Evolutionary conservation across 2,113 vertebrate species (phyloP).

Genomic region (Anolis sagrei): DNA sequence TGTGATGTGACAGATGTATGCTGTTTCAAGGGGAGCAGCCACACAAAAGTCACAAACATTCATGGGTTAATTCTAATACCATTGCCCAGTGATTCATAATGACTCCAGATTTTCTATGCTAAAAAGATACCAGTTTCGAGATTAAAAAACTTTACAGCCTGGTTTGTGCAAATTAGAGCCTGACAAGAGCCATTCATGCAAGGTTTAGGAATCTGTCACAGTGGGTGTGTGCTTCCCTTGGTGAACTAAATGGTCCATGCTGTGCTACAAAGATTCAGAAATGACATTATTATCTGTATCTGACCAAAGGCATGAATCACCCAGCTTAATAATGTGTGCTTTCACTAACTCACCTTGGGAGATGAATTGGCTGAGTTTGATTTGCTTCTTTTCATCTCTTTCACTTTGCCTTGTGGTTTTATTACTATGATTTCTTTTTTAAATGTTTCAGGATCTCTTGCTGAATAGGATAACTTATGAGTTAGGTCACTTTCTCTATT

Average conservation of each 20-base stretch:
- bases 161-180: slow-evolving; percentile 62
- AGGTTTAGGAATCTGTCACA: slow-evolving; percentile 59
- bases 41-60: slow-evolving; percentile 46
- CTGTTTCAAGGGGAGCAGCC: slow-evolving; percentile 51
- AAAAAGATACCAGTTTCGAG: slow-evolving; percentile 56
- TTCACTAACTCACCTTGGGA: slow-evolving; percentile 7
- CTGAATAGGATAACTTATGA: neutral
- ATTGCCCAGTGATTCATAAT: slow-evolving; percentile 67
- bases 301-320: slow-evolving; percentile 60
- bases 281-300: slow-evolving; percentile 44
- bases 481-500: neutral
- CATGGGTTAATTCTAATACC: slow-evolving; percentile 68
- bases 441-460: neutral
- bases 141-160: slow-evolving; percentile 60
- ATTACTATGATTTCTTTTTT: neutral
- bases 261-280: slow-evolving; percentile 59
- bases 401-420: neutral
- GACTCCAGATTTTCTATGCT: slow-evolving; percentile 69
- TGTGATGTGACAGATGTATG: slow-evolving; percentile 53
- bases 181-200: slow-evolving; percentile 54
- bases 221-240: slow-evolving; percentile 55
- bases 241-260: slow-evolving; percentile 67
- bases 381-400: slow-evolving; percentile 4
- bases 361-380: slow-evolving; percentile 8
- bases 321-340: slow-evolving; percentile 56